These are phyloP conservation scores for Caerostris darwini DNA, from an alignment of 1,140 invertebrate genomes.

Conservation along the genomic window DNA sequence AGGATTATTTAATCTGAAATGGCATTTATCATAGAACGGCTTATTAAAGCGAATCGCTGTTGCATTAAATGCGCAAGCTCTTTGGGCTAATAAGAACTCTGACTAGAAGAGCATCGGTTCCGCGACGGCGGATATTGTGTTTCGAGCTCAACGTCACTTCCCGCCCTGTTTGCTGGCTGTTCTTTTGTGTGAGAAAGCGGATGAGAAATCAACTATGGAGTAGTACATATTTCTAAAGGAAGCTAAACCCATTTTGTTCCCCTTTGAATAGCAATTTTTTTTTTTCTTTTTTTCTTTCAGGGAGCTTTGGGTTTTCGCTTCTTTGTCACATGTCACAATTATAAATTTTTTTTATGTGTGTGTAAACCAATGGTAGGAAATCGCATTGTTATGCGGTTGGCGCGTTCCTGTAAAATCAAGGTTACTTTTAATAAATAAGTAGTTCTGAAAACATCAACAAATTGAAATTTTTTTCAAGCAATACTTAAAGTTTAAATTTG, in stretches of 20 bases:
- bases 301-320: not conserved
- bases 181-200: conserved; percentile 13
- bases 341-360: not conserved
- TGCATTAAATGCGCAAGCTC: conserved; percentile 9
- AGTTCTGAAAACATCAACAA: no score
- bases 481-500: no score
- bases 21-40: not conserved
- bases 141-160: conserved; percentile 27
- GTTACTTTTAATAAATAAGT: no score
- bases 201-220: conserved; percentile 9
- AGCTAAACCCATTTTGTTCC: conserved; percentile 27
- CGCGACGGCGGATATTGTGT: conserved; percentile 23
- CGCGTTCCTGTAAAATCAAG: no score
- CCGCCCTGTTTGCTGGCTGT: conserved; percentile 19
- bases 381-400: not conserved
- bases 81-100: not conserved
- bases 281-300: no score
- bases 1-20: not conserved
- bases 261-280: not conserved
- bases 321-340: not conserved
- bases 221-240: not conserved
- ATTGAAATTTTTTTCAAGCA: no score
- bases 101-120: not conserved
- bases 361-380: not conserved
- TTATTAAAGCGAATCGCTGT: not conserved